Percentiles rank a stretch among this genome's conserved stretches.
Conservation (phyloP, 2,888 invertebrate genomes). For the Nectonema munidae region DNA sequence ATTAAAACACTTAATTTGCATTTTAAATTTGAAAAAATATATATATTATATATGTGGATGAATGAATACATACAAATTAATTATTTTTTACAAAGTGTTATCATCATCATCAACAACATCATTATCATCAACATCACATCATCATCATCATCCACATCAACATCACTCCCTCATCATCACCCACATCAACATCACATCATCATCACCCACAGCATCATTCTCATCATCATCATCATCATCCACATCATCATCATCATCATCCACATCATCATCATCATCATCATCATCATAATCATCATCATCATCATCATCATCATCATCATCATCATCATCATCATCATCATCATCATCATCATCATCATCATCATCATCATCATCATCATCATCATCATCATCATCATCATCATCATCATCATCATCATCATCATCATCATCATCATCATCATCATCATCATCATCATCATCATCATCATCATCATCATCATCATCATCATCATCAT, state of each 20-base stretch:
- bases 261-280: too few species aligned
- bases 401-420: slow-evolving; percentile 2
- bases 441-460: slow-evolving; percentile 5
- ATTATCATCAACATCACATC: too few species aligned
- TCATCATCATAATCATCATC: too few species aligned
- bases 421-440: slow-evolving; percentile 5
- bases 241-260: too few species aligned
- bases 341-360: slow-evolving; percentile 5
- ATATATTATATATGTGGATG: too few species aligned
- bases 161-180: too few species aligned
- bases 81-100: background rate
- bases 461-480: slow-evolving; percentile 5
- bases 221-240: too few species aligned
- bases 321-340: slow-evolving; percentile 1
- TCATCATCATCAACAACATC: slow-evolving; percentile 1
- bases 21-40: too few species aligned
- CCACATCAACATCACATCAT: too few species aligned
- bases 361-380: background rate
- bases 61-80: background rate
- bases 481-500: background rate
- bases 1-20: too few species aligned
- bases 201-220: too few species aligned
- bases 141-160: too few species aligned
- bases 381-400: background rate
- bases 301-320: slow-evolving; percentile 5